Evolutionary conservation across 2,888 invertebrate species (phyloP), one percentile per base, ranked within the genome.

Genomic region (Ophion ellenae): DNA sequence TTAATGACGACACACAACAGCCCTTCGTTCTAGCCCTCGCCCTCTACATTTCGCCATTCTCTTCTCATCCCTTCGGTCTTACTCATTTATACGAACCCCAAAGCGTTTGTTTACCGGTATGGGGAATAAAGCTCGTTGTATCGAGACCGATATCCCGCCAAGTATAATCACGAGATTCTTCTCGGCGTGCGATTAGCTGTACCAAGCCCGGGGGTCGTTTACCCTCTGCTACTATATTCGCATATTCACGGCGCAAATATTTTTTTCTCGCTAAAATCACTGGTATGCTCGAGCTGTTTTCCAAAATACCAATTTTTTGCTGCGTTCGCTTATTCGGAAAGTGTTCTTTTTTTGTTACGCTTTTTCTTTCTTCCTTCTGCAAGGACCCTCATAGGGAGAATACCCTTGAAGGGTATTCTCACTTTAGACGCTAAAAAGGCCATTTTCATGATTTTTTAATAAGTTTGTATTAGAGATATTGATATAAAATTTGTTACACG

Each of bases 41-140:
- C n/a, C 47, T 69, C 36, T 80, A 70, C 80, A 47, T 59, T 53
- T 66, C 71, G 32, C 70, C 76, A 57, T 59, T 82, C 67, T 75
- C 78, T 36, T 59, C 28, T 85, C 81, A 86, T 66, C 82, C 86
- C 76, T 83, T 87, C 80, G 83, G 76, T 53, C 77, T 81, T 77
- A 47, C 69, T 83, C 74, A 36, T 83, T 24, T 53, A 75, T 77
- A 47, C 61, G 47, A 81, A 71, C 81, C 84, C 82, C 45, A 84
- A 85, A 87, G 71, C 86, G 87, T 89, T 90, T 90, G 89, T 91
- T 91, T 89, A 88, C 88, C 83, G 78, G 86, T 81, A 74, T 87
- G 73, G 84, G 84, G 86, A 87, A 87, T 83, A 81, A 86, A 88
- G 86, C 88, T 89, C 87, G 89, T 91, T 91, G 88, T 87, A 87